Evolutionary conservation across 2,113 vertebrate species (phyloP).

Genomic region (Probosciger aterrimus): DNA sequence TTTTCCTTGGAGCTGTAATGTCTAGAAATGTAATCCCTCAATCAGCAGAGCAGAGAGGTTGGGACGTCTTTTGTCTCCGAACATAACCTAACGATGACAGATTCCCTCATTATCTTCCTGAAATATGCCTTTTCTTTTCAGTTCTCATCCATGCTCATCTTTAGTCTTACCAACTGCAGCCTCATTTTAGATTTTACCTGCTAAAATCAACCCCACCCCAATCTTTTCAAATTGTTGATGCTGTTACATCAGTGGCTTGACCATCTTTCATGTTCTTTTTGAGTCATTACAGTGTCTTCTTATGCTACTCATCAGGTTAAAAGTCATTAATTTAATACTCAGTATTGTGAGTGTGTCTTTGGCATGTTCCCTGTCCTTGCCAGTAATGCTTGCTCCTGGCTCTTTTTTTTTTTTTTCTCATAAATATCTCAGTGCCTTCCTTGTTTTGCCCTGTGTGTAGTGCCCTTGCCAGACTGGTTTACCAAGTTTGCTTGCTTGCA

Average conservation of each 20-base stretch:
- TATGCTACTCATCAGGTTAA: background rate
- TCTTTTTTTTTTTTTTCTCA: background rate
- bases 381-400: background rate
- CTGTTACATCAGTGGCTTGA: conserved; percentile 10
- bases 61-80: background rate
- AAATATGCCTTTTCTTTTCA: background rate
- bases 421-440: background rate
- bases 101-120: background rate
- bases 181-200: background rate
- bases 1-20: background rate
- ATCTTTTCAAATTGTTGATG: background rate
- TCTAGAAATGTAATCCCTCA: background rate
- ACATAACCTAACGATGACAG: background rate
- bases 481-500: background rate
- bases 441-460: background rate
- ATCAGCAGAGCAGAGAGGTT: background rate
- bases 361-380: background rate
- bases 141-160: background rate
- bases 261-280: background rate
- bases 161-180: background rate
- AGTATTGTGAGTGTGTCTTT: background rate
- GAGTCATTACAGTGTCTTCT: conserved; percentile 10
- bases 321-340: conserved; percentile 1
- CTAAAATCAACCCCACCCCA: conserved; percentile 13
- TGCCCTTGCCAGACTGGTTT: conserved; percentile 18